phyloP scores from a whole-genome alignment of 1,140 invertebrate genomes.

The Heliothis subflexa region DNA sequence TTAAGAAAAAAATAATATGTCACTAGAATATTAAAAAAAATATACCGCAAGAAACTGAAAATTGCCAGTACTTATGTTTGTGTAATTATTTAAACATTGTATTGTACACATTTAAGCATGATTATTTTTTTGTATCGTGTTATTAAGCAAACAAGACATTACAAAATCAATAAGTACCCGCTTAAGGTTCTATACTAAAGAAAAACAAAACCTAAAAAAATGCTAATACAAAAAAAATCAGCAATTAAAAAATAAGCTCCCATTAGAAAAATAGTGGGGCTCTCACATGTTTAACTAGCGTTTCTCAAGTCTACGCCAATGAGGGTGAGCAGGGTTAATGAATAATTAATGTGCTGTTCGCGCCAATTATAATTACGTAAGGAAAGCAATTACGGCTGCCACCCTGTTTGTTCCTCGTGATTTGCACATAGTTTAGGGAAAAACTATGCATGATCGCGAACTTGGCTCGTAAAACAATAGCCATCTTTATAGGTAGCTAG shows the following conservation, averaged over 20 bases:
- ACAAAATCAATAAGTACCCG: too few species aligned
- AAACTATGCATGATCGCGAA: slow-evolving; percentile 43
- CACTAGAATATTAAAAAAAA: too few species aligned
- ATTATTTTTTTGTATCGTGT: too few species aligned
- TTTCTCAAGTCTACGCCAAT: slow-evolving; percentile 78
- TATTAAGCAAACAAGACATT: too few species aligned
- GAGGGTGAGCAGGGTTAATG: slow-evolving; percentile 75
- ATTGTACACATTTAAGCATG: too few species aligned
- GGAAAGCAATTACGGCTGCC: slow-evolving; percentile 72
- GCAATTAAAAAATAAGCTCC: slow-evolving; percentile 67
- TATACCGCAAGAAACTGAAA: too few species aligned
- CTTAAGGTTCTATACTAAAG: too few species aligned
- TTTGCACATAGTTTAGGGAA: slow-evolving; percentile 46
- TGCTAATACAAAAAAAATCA: slow-evolving; percentile 26
- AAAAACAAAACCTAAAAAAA: slow-evolving; percentile 41
- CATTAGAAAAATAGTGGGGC: slow-evolving; percentile 63
- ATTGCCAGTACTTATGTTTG: too few species aligned
- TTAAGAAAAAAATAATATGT: too few species aligned
- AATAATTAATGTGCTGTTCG: slow-evolving; percentile 83
- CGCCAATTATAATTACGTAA: slow-evolving; percentile 82
- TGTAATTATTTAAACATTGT: too few species aligned
- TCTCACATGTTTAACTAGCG: slow-evolving; percentile 73
- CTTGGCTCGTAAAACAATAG: background rate
- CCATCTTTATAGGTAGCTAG: too few species aligned
- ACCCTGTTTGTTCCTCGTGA: slow-evolving; percentile 43